A percentile compares a stretch with the other conserved stretches of the same genome.
Conservation (phyloP, 92 coral and sea anemone species). For the Diadumene lineata region DNA sequence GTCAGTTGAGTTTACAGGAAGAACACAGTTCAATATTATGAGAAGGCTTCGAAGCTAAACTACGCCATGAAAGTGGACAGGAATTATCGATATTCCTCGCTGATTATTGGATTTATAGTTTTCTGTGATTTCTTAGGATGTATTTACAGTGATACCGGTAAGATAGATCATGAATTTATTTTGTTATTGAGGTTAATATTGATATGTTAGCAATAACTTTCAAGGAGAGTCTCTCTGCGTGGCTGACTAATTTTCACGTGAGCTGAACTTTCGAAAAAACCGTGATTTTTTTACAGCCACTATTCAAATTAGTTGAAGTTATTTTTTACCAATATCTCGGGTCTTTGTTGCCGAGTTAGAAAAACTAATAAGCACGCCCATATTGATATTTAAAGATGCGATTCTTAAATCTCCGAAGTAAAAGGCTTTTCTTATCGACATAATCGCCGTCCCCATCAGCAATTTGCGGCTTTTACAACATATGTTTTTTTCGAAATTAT, state of each 20-base stretch:
- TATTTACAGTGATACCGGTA: constrained; percentile 29
- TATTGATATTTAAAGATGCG: constrained; percentile 7
- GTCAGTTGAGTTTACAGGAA: constrained; percentile 15
- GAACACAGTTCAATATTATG: constrained; percentile 25
- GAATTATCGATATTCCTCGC: neutral
- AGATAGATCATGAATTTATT: neutral
- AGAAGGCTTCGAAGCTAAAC: constrained; percentile 13
- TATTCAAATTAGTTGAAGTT: constrained; percentile 2
- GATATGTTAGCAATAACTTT: too few relatives aligned
- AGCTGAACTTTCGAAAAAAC: neutral
- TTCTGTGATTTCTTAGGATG: constrained; percentile 15
- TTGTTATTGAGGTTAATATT: neutral
- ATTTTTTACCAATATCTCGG: neutral
- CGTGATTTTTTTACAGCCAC: constrained; percentile 3
- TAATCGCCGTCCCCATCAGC: constrained; percentile 30
- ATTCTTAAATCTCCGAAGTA: neutral
- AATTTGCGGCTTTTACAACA: constrained; percentile 43
- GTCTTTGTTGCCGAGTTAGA: constrained; percentile 21
- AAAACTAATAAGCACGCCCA: constrained; percentile 36
- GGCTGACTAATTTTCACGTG: constrained; percentile 42
- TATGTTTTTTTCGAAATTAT: constrained; percentile 29
- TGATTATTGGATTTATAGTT: constrained; percentile 27
- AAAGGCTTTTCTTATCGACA: constrained; percentile 15
- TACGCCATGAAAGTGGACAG: constrained; percentile 16
- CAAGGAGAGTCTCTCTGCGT: too few relatives aligned